These are phyloP conservation scores for Entomobrya proxima DNA, from an alignment of 2,888 invertebrate species.

Conservation along the genomic window DNA sequence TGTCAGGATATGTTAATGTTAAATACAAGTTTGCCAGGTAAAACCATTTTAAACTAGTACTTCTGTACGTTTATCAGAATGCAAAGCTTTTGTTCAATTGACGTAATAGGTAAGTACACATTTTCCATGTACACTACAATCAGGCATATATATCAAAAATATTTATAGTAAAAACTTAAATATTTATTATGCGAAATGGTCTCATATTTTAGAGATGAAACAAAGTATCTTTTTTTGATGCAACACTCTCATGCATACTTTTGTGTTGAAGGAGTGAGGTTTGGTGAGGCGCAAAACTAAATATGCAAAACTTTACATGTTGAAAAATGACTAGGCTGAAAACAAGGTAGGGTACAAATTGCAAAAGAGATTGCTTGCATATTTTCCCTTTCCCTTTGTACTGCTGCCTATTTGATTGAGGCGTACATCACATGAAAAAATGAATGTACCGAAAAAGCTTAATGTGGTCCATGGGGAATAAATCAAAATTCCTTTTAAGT, in stretches of 20 bases:
- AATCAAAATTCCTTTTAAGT: conserved; percentile 51
- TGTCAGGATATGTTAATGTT: no score
- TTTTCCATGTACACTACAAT: no score
- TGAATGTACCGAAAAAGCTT: background rate
- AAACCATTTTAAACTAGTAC: no score
- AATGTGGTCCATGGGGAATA: conserved; percentile 39
- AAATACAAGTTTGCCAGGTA: no score
- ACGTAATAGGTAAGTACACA: no score
- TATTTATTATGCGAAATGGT: background rate
- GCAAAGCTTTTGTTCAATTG: no score
- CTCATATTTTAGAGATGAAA: conserved; percentile 1
- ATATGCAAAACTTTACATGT: background rate
- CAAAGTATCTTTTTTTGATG: background rate
- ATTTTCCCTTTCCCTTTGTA: no score
- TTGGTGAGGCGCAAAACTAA: background rate
- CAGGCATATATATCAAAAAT: no score
- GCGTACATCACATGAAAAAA: background rate
- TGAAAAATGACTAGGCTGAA: background rate
- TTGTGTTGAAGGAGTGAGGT: background rate
- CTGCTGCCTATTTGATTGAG: background rate
- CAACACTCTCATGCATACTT: background rate
- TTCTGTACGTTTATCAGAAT: no score
- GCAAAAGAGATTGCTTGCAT: background rate
- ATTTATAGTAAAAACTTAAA: background rate
- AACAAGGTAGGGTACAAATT: conserved; percentile 8